A percentile compares a stretch with the other conserved stretches of the same genome.
phyloP scores from a whole-genome alignment of 2,888 invertebrate genomes.

The Drosophila mimetica region DNA sequence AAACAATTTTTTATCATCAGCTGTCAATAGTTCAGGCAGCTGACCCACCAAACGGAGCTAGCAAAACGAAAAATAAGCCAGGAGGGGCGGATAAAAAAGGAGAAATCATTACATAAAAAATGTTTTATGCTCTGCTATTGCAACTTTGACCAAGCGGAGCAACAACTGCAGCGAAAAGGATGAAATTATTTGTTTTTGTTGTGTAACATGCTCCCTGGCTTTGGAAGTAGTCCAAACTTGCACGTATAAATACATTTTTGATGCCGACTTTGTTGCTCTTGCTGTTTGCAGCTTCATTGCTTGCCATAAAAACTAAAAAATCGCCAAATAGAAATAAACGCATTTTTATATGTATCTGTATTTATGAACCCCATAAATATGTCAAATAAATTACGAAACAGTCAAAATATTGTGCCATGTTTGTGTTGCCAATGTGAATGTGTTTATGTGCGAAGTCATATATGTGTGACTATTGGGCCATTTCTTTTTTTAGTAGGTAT shows the following conservation, averaged over 20 bases:
- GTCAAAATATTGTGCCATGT: constrained; percentile 80
- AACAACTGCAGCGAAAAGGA: constrained; percentile 23
- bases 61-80: constrained; percentile 30
- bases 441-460: constrained; percentile 42
- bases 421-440: constrained; percentile 45
- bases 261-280: constrained; percentile 43
- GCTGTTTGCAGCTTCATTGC: constrained; percentile 44
- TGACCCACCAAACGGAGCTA: constrained; percentile 43
- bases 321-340: constrained; percentile 76
- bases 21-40: constrained; percentile 76
- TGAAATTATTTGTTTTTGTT: constrained; percentile 33
- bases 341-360: constrained; percentile 72
- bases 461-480: constrained; percentile 52
- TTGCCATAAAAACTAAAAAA: constrained; percentile 62
- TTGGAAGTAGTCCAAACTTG: constrained; percentile 74
- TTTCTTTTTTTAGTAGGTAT: constrained; percentile 13
- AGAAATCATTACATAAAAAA: constrained; percentile 77
- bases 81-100: constrained; percentile 3
- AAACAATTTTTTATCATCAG: constrained; percentile 79
- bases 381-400: constrained; percentile 79
- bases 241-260: constrained; percentile 57
- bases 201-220: constrained; percentile 28
- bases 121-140: constrained; percentile 75
- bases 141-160: constrained; percentile 73
- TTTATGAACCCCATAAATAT: constrained; percentile 80